Base-by-base conservation (phyloP, 2,797 vertebrate genomes). In the Agapornis canus region DNA sequence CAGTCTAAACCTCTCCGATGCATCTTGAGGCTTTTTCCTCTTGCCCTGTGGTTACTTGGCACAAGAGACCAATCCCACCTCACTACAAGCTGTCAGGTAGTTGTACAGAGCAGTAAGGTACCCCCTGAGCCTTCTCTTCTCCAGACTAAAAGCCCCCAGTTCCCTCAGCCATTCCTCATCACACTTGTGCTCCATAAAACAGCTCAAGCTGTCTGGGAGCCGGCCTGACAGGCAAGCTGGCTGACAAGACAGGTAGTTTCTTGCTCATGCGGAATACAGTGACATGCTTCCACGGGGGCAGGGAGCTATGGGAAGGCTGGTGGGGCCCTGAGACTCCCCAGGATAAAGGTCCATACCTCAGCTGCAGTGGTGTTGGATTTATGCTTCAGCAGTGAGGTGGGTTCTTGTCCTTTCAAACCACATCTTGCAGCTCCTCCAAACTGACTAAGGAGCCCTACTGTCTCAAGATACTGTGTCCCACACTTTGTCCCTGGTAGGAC, bases 281-380 rank as follows among this genome's bases (percentile, higher is more conserved):
- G 1, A 43, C 0, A 2, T 54, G 43, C 3, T 64, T 4, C 9
- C 1, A 1, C 11, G 14, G 43, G 25, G 13, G 5, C 45, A 86
- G 37, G 32, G 29, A 37, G 23, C 22, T 54, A 26, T 27, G 43
- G 27, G 77, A 73, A 88, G 48, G 18, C 13, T 23, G 45, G 11
- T 0, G 1, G 20, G 19, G 2, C 11, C 35, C 37, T 1, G 4
- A 88, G 21, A 47, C 12, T 29, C 7, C 11, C 13, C 25, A 63
- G 22, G 25, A 76, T 6, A 3, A 4, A 69, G 15, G 26, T 8
- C 10, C 4, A 23, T 5, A 4, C 7, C 48, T 49, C 29, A 77
- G 35, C n/a, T 68, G 29, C 26, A 72, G 11, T 3, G 20, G 3
- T 63, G 20, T 2, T 21, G 23, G 5, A 71, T 42, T 68, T 48